Conservation (phyloP, 2,113 vertebrate species). For the Monopterus albus region DNA sequence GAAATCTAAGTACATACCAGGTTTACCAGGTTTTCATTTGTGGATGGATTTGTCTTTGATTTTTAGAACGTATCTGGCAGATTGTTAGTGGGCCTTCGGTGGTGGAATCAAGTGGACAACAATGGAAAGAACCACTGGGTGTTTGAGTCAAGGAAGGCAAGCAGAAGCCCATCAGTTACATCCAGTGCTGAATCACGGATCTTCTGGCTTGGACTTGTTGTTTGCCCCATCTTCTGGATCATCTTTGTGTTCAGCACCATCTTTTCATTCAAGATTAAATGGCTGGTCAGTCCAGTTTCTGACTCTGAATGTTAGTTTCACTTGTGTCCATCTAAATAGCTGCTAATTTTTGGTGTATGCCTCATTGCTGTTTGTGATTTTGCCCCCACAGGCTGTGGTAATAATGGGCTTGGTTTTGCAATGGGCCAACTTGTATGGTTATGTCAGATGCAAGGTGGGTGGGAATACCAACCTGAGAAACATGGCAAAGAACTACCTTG, state of each 20-base stretch:
- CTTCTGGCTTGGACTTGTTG: constrained; percentile 94
- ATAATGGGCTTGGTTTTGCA: constrained; percentile 92
- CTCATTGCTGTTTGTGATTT: background rate
- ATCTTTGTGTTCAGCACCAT: constrained; percentile 77
- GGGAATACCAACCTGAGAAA: constrained; percentile 86
- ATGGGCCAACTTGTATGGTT: constrained; percentile 93
- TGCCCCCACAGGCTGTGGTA: constrained; percentile 85
- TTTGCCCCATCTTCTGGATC: constrained; percentile 80
- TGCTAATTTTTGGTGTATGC: background rate
- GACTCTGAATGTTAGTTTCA: background rate
- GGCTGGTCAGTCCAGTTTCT: constrained; percentile 80
- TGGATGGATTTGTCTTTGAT: background rate
- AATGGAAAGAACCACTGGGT: constrained; percentile 94
- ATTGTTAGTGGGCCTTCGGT: constrained; percentile 93
- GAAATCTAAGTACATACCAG: background rate
- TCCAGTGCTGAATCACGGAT: constrained; percentile 90
- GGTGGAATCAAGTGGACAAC: constrained; percentile 98
- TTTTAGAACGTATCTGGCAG: constrained; percentile 92
- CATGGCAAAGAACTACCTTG: constrained; percentile 90
- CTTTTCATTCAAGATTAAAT: constrained; percentile 87
- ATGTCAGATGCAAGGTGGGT: constrained; percentile 92
- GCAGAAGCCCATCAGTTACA: background rate
- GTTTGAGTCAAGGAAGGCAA: constrained; percentile 93
- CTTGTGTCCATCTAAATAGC: background rate
- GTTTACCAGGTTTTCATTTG: background rate